A percentile compares a stretch with the other conserved stretches of the same genome.
Evolutionary conservation across 2,888 invertebrate species (phyloP).

Genomic region (Catocala sponsa): DNA sequence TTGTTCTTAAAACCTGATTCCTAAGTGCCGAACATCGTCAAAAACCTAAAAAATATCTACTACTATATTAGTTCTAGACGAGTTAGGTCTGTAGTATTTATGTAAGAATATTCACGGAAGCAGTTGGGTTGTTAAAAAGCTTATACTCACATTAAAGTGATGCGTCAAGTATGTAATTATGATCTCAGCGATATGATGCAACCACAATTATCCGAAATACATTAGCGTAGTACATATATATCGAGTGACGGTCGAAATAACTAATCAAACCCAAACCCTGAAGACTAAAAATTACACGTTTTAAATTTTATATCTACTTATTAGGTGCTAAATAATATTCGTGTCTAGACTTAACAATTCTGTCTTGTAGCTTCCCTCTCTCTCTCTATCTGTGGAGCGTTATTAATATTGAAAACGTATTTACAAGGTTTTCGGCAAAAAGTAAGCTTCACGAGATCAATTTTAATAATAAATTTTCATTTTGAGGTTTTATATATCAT

Average conservation of each 20-base stretch:
- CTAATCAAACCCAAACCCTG: too few relatives aligned
- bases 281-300: too few relatives aligned
- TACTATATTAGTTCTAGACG: neutral
- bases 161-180: neutral
- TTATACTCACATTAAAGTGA: neutral
- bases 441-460: too few relatives aligned
- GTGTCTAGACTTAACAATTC: too few relatives aligned
- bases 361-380: too few relatives aligned
- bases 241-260: too few relatives aligned
- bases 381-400: too few relatives aligned
- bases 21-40: neutral
- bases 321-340: neutral
- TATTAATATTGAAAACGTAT: too few relatives aligned
- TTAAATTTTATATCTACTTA: neutral
- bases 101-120: neutral
- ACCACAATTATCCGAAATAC: neutral
- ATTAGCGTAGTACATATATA: too few relatives aligned
- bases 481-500: too few relatives aligned
- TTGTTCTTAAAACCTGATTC: neutral
- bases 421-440: too few relatives aligned
- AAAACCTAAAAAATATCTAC: neutral
- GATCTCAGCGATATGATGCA: neutral
- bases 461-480: too few relatives aligned
- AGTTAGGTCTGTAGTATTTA: neutral
- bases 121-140: neutral